phyloP scores from a whole-genome alignment of 2,797 vertebrate genomes.

The Gymnothorax reevesii region DNA sequence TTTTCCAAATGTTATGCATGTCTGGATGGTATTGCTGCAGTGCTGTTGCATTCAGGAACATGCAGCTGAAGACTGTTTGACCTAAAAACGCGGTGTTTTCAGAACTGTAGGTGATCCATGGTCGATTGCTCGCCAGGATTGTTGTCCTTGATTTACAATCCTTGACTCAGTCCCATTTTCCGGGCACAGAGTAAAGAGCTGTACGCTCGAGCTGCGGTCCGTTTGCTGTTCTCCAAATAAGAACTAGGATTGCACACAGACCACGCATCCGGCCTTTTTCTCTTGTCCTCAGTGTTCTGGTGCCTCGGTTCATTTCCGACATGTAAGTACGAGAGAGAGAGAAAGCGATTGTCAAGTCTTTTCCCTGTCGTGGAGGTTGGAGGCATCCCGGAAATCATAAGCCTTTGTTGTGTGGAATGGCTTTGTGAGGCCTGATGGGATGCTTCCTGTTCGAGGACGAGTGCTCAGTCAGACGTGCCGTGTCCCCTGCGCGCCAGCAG shows the following conservation, averaged over 20 bases:
- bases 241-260: neutral
- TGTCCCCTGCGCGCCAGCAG: neutral
- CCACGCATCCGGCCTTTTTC: neutral
- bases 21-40: neutral
- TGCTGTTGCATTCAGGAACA: neutral
- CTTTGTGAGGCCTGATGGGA: neutral
- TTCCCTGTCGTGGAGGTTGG: neutral
- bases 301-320: neutral
- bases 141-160: neutral
- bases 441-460: slow-evolving; percentile 6
- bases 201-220: neutral
- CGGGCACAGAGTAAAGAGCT: neutral
- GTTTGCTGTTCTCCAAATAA: neutral
- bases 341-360: neutral
- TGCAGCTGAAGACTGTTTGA: neutral
- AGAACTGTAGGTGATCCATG: slow-evolving; percentile 10
- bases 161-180: neutral
- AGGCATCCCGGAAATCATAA: neutral
- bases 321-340: neutral
- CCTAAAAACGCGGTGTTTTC: neutral
- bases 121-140: neutral
- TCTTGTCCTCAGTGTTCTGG: neutral
- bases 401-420: neutral
- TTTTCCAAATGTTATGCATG: neutral
- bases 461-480: neutral